Evolutionary conservation across 2,113 vertebrate species (phyloP), one percentile per base, ranked within the genome.

Genomic region (Pelmatolapia mariae): DNA sequence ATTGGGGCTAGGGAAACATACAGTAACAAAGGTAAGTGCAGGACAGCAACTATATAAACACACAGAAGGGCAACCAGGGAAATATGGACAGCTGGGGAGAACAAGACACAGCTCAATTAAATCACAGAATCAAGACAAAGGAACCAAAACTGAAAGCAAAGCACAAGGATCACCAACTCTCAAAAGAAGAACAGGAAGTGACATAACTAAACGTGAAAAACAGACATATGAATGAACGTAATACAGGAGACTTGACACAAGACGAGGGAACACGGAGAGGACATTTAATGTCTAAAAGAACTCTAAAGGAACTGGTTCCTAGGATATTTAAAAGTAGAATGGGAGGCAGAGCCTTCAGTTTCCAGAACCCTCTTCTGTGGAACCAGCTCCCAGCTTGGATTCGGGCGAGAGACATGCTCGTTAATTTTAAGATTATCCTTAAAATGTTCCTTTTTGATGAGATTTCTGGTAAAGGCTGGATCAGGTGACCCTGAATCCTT

Each of bases 401-500:
- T 53, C 9, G 52, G 19, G 9, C 16, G 8, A 18, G 16, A 50
- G 16, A 50, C 45, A 50, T 50, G 45, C 19, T 53, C 50, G n/a
- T 5, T 52, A 52, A 3, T 52, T 52, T n/a, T 5, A n/a, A 10
- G 18, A n/a, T 10, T 53, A 10, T n/a, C 50, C 50, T n/a, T 52
- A 53, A 53, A 53, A n/a, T n/a, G 1, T 53, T n/a, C 5, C 5
- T 53, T 53, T 53, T n/a, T 53, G 52, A 53, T n/a, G 52, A 53
- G 9, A 53, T 53, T 53, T 53, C 52, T 53, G 52, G 19, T 53
- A n/a, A n/a, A 53, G 19, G 52, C 19, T 53, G 50, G 19, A n/a
- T 0, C 19, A 53, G 50, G 5, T n/a, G 50, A 53, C 50, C 50
- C 9, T 53, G 50, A 53, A 53, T 53, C 50, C 50, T n/a, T 0